Percentiles rank a stretch among this genome's conserved stretches.
phyloP scores from a whole-genome alignment of 2,113 vertebrate species.

The Harpagus bidentatus region DNA sequence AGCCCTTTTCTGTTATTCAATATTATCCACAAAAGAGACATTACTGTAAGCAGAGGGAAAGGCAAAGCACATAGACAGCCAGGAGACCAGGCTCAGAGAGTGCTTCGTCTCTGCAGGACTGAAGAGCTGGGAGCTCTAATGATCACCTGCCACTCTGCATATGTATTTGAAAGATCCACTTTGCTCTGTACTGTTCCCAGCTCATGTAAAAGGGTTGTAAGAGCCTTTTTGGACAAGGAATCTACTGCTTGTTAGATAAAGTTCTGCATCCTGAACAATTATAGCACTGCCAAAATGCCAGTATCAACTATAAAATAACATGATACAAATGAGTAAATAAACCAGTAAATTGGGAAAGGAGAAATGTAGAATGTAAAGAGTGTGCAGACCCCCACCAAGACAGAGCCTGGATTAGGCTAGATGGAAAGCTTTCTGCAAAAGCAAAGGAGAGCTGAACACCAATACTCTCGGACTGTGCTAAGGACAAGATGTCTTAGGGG shows the following conservation, averaged over 20 bases:
- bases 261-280: background rate
- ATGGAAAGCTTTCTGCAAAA: background rate
- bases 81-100: background rate
- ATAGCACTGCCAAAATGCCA: rapidly evolving
- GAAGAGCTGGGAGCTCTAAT: conserved; percentile 23
- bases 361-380: background rate
- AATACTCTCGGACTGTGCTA: background rate
- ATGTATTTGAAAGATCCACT: conserved; percentile 24
- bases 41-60: background rate
- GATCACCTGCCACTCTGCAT: conserved; percentile 17
- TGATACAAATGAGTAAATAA: too few relatives aligned
- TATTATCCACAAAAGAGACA: background rate
- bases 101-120: background rate
- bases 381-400: background rate
- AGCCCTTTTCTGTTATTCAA: background rate
- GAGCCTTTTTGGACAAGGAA: conserved; percentile 28
- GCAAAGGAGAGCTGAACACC: background rate
- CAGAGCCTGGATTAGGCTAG: background rate
- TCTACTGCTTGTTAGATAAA: background rate
- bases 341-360: too few relatives aligned
- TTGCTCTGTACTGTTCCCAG: background rate
- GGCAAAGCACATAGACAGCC: background rate
- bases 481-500: background rate
- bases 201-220: background rate
- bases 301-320: too few relatives aligned